These are phyloP conservation scores for Folsomia manolachei DNA, from an alignment of 2,888 invertebrate genomes.

Conservation along the genomic window DNA sequence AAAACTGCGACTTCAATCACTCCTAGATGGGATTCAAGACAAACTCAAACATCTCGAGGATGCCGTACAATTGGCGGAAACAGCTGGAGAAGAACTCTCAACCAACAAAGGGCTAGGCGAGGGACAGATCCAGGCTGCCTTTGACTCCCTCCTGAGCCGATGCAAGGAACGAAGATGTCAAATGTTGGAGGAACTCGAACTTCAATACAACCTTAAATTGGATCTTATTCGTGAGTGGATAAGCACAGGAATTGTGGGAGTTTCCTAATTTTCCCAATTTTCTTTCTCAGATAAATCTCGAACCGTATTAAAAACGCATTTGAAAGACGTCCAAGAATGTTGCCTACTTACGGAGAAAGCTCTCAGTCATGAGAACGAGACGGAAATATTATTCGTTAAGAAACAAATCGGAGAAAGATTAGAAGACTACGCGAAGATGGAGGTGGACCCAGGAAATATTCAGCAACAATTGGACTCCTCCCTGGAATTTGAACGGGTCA, in stretches of 20 bases:
- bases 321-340: conserved; percentile 55
- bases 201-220: conserved; percentile 42
- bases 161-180: conserved; percentile 42
- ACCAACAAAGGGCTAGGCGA: conserved; percentile 43
- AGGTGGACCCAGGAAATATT: conserved; percentile 36
- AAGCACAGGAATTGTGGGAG: background rate
- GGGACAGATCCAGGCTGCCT: conserved; percentile 45
- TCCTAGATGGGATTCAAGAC: conserved; percentile 50
- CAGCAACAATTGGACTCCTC: conserved; percentile 42
- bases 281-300: conserved; percentile 53
- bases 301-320: conserved; percentile 51
- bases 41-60: conserved; percentile 51
- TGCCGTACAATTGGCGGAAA: conserved; percentile 47
- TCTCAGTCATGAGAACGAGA: conserved; percentile 56
- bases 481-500: conserved; percentile 47
- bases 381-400: conserved; percentile 57
- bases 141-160: conserved; percentile 43
- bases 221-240: conserved; percentile 42
- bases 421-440: conserved; percentile 53
- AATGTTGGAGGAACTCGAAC: conserved; percentile 45
- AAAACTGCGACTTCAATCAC: conserved; percentile 48
- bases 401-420: conserved; percentile 57
- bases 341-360: conserved; percentile 57
- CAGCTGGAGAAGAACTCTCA: conserved; percentile 44
- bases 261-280: background rate